Evolutionary conservation across 2,888 invertebrate species (phyloP).

Genomic region (Allacma fusca): DNA sequence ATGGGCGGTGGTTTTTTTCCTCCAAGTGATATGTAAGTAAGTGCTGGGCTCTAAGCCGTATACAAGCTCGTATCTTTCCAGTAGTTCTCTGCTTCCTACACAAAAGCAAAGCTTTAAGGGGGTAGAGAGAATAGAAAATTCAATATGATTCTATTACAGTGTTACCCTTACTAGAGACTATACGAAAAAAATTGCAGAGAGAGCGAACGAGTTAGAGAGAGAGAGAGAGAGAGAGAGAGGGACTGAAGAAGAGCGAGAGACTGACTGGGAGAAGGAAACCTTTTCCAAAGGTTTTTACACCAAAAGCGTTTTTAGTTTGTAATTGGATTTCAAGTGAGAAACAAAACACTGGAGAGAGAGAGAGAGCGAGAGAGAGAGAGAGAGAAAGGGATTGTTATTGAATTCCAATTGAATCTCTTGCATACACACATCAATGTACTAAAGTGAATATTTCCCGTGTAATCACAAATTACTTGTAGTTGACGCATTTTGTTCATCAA

Average conservation of each 20-base stretch:
- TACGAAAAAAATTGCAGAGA: constrained; percentile 27
- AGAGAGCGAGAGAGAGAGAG: neutral
- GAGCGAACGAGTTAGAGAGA: neutral
- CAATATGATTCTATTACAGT: constrained; percentile 43
- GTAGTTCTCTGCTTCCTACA: neutral
- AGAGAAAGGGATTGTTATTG: constrained; percentile 14
- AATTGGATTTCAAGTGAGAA: constrained; percentile 40
- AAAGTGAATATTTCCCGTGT: neutral
- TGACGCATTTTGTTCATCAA: neutral
- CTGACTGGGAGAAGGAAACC: constrained; percentile 23
- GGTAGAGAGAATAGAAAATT: constrained; percentile 35
- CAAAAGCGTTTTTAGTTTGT: constrained; percentile 43
- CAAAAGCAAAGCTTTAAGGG: constrained; percentile 5
- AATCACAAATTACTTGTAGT: neutral
- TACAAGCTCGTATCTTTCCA: neutral
- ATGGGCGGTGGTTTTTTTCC: constrained; percentile 37
- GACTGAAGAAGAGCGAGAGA: constrained; percentile 24
- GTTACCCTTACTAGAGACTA: constrained; percentile 32
- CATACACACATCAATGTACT: neutral
- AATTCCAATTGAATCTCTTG: constrained; percentile 29
- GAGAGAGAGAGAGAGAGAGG: constrained; percentile 14
- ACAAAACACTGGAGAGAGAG: constrained; percentile 22
- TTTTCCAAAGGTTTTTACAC: constrained; percentile 37
- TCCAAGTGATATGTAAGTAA: neutral
- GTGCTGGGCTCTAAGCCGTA: neutral